phyloP scores from a whole-genome alignment of 2,888 invertebrate genomes.

The Drosophila putrida region DNA sequence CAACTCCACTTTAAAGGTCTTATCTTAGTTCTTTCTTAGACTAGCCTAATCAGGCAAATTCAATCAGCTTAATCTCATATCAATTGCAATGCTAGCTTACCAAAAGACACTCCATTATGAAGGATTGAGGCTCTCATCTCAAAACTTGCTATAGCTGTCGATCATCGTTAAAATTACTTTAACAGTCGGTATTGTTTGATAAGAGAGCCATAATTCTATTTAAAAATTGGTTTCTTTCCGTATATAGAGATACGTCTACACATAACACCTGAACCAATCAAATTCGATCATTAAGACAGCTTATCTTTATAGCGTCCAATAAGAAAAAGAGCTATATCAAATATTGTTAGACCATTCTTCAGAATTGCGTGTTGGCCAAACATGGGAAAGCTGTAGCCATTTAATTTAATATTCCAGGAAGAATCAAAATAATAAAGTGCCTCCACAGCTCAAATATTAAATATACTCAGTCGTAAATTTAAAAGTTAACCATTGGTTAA shows the following conservation, averaged over 20 bases:
- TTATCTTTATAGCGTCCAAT: constrained; percentile 39
- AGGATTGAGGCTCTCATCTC: not conserved
- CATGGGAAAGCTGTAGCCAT: not conserved
- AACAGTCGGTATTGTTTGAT: constrained; percentile 2
- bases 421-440: not conserved
- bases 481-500: constrained; percentile 50
- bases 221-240: constrained; percentile 19
- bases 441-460: constrained; percentile 18
- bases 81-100: not conserved
- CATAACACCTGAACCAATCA: not conserved
- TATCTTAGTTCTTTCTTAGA: not conserved
- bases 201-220: constrained; percentile 12
- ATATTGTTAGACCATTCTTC: not conserved
- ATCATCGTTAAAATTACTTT: constrained; percentile 5
- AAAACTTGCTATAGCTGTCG: not conserved
- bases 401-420: not conserved
- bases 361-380: constrained; percentile 14
- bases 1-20: not conserved
- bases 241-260: constrained; percentile 3
- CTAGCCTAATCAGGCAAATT: constrained; percentile 1
- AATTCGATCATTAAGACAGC: constrained; percentile 7
- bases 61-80: constrained; percentile 14
- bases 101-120: constrained; percentile 4
- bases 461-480: constrained; percentile 18
- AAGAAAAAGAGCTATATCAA: constrained; percentile 5